Evolutionary conservation across 1,140 invertebrate species (phyloP).

Genomic region (Scaptodrosophila lebanonensis): DNA sequence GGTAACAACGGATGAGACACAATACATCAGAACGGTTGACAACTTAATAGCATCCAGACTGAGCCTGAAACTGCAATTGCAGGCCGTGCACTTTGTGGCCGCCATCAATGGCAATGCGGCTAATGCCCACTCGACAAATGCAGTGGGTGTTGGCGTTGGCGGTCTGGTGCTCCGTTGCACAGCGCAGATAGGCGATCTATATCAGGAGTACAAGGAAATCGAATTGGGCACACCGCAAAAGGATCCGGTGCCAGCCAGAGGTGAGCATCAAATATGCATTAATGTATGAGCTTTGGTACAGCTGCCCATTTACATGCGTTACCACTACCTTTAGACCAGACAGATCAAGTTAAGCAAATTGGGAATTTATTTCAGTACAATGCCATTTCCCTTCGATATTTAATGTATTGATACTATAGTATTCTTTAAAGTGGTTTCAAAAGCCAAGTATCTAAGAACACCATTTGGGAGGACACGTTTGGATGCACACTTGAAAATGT

Average conservation of each 20-base stretch:
- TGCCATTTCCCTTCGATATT: too few species aligned
- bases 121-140: slow-evolving; percentile 12
- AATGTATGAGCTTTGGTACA: too few species aligned
- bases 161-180: slow-evolving; percentile 78
- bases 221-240: slow-evolving; percentile 78
- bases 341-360: too few species aligned
- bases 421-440: too few species aligned
- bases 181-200: slow-evolving; percentile 79
- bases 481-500: too few species aligned
- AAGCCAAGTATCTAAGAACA: too few species aligned
- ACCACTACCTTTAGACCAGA: too few species aligned
- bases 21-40: slow-evolving; percentile 72
- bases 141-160: slow-evolving; percentile 42
- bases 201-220: slow-evolving; percentile 79
- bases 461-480: too few species aligned
- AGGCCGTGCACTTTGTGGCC: slow-evolving; percentile 62
- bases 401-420: too few species aligned
- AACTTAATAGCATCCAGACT: slow-evolving; percentile 68
- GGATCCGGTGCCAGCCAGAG: slow-evolving; percentile 80
- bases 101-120: slow-evolving; percentile 21
- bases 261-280: too few species aligned
- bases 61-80: slow-evolving; percentile 76
- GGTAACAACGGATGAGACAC: slow-evolving; percentile 61
- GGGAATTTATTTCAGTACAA: too few species aligned
- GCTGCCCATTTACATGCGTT: too few species aligned